Base-by-base conservation (phyloP, 2,888 invertebrate species). In the Eumerus sabulonum region DNA sequence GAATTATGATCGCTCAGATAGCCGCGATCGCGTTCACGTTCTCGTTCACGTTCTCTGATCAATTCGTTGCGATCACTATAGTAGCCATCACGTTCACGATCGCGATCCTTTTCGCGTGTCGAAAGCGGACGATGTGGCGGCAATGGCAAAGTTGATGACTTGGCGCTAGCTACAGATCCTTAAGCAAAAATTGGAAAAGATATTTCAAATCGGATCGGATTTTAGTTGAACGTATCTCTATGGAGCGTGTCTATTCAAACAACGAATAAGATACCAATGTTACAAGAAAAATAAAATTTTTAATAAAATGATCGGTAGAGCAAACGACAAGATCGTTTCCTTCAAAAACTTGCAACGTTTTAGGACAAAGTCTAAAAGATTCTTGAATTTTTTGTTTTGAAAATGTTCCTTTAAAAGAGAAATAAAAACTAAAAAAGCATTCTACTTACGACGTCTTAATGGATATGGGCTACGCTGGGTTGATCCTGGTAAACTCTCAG, bases 31-130 rank as follows among this genome's bases (percentile, higher is more conserved):
- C 91, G 88, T 82, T 92, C 92, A 17, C 93, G 87, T 82, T 94
- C 94, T 57, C 95, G 92, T 86, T 95, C 95, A 74, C 94, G 90
- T 84, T 93, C 93, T 16, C 94, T 89, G 86, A 95, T 92, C 83
- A 96, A 90, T 89, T 96, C 96, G 87, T 96, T 96, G 83, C 96
- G 93, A 90, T 96, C 96, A 87, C 96, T 92, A 88, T 96, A 96
- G 88, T 96, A 96, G 57, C 96, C 96, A 86, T 96, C 96, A 17
- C 95, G 91, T 82, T 93, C 93, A 74, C 92, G 90, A 85, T 92
- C 91, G 84, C 91, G 90, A 82, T 91, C 91, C 83, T 91, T 89
- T 77, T 93, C 93, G 18, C 92, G 90, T 35, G 91, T 89, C 9
- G 92, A 90, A 67, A 89, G 85, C 60, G 91, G 92, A 67, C 93